phyloP scores from a whole-genome alignment of 2,113 vertebrate species.

The Tupaia chinensis region DNA sequence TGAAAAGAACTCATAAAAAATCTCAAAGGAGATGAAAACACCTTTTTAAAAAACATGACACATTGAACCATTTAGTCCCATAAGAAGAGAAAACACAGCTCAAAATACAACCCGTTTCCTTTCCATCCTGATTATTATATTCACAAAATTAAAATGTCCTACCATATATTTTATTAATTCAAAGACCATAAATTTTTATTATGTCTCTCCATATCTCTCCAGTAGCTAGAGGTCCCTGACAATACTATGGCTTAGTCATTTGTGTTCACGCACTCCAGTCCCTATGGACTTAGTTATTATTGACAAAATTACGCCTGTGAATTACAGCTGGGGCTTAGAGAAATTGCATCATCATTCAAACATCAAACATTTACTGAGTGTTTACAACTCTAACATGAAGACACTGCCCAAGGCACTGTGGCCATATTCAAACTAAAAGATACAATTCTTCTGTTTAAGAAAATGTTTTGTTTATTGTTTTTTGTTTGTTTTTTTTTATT shows the following conservation, averaged over 20 bases:
- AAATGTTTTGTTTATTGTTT: too few relatives aligned
- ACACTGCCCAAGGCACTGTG: not conserved
- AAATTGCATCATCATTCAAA: slow-evolving; percentile 22
- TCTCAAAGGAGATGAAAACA: slow-evolving; percentile 71
- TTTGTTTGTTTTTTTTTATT: too few relatives aligned
- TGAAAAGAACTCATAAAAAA: slow-evolving; percentile 73
- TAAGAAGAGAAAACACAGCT: slow-evolving; percentile 45
- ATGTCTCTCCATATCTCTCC: not conserved
- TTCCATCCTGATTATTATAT: slow-evolving; percentile 20
- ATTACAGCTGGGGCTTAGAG: slow-evolving; percentile 24
- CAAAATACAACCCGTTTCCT: slow-evolving; percentile 56
- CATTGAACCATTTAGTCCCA: slow-evolving; percentile 69
- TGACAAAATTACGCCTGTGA: slow-evolving; percentile 14
- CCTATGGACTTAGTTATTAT: slow-evolving; percentile 17
- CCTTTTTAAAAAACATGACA: slow-evolving; percentile 72
- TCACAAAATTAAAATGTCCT: slow-evolving; percentile 44
- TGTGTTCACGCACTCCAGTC: not conserved
- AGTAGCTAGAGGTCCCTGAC: not conserved
- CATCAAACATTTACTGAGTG: not conserved
- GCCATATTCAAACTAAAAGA: not conserved
- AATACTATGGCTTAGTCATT: not conserved
- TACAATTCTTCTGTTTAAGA: not conserved
- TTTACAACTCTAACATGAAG: not conserved
- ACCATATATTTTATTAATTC: slow-evolving; percentile 16
- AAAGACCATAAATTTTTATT: not conserved